These are phyloP conservation scores for Prochilodus magdalenae DNA, from an alignment of 2,113 vertebrate genomes.

Conservation along the genomic window DNA sequence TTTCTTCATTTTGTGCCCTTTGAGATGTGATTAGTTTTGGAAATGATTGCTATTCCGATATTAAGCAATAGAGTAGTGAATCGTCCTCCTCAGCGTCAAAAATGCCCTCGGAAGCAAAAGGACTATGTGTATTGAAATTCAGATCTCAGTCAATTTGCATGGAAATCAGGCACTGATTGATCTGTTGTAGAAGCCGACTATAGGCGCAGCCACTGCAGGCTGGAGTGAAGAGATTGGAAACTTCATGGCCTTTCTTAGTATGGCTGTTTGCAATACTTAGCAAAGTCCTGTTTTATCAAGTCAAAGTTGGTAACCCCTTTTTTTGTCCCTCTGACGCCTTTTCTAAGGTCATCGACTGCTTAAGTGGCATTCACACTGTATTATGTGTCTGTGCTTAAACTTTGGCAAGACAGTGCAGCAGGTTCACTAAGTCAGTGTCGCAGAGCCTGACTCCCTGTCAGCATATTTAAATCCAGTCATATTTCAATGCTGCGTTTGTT, in stretches of 20 bases:
- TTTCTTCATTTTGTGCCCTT: conserved; percentile 24
- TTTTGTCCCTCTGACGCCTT: neutral
- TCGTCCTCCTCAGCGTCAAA: neutral
- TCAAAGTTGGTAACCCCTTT: neutral
- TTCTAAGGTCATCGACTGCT: neutral
- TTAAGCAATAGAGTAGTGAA: neutral
- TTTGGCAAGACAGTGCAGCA: neutral
- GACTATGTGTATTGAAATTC: conserved; percentile 25
- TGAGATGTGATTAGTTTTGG: conserved; percentile 9
- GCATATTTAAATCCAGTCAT: neutral
- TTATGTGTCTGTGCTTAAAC: neutral
- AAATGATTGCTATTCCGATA: conserved; percentile 15
- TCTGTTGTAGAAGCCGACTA: neutral
- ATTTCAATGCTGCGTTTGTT: neutral
- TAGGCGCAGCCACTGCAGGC: neutral
- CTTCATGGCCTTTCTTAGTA: neutral
- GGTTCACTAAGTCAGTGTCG: neutral
- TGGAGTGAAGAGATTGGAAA: neutral
- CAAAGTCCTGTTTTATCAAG: neutral
- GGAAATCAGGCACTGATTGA: conserved; percentile 21
- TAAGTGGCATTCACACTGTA: neutral
- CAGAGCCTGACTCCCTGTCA: neutral
- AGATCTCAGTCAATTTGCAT: conserved; percentile 35
- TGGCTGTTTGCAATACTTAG: neutral
- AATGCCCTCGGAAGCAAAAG: neutral